These are phyloP conservation scores for Adelges cooleyi DNA, from an alignment of 1,140 invertebrate species.

Conservation along the genomic window DNA sequence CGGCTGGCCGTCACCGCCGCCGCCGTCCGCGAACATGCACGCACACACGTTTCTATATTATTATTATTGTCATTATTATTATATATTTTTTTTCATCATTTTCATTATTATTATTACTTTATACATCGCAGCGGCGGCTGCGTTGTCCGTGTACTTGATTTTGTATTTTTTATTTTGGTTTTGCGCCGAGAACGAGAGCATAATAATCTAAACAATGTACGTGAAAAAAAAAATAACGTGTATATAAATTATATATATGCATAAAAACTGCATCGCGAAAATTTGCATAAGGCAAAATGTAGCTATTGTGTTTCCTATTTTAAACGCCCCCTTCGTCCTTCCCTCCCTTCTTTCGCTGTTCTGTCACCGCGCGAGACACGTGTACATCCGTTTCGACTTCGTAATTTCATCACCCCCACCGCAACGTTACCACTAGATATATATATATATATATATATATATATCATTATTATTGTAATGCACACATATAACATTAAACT, in stretches of 20 bases:
- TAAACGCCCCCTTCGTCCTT: background rate
- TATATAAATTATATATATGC: too few relatives aligned
- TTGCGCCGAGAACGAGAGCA: background rate
- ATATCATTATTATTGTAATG: too few relatives aligned
- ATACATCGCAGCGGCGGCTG: too few relatives aligned
- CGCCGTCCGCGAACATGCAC: background rate
- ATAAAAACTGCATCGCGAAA: background rate
- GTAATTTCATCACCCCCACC: too few relatives aligned
- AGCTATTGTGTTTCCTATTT: slow-evolving; percentile 1
- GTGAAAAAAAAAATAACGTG: background rate
- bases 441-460: too few relatives aligned
- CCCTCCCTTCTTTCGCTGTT: background rate
- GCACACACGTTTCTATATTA: too few relatives aligned
- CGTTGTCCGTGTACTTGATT: too few relatives aligned
- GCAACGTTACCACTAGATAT: too few relatives aligned
- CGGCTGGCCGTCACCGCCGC: background rate
- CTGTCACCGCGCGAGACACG: background rate
- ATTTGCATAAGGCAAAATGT: background rate
- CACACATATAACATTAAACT: too few relatives aligned
- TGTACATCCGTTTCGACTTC: background rate
- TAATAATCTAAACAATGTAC: background rate
- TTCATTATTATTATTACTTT: too few relatives aligned
- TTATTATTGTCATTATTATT: background rate
- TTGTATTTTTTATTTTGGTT: too few relatives aligned
- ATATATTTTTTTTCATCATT: background rate